These are phyloP conservation scores for Lacerta agilis DNA, from an alignment of 2,797 vertebrate genomes.

Conservation along the genomic window DNA sequence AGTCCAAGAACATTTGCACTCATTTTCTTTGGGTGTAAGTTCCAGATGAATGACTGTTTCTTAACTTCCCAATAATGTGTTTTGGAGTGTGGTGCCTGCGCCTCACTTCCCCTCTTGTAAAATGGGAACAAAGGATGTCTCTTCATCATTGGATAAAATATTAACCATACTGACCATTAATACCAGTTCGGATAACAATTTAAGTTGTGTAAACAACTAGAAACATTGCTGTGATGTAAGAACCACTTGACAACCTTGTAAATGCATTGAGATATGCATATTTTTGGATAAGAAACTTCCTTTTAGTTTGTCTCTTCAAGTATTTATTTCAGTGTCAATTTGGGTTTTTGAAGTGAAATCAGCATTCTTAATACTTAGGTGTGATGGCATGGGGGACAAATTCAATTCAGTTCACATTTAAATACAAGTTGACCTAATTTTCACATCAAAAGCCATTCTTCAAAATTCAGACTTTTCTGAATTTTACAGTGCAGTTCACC, in stretches of 20 bases:
- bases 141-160: background rate
- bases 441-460: too few species aligned
- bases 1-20: background rate
- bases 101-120: background rate
- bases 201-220: background rate
- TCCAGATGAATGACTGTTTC: background rate
- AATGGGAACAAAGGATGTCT: background rate
- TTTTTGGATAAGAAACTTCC: background rate
- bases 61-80: too few species aligned
- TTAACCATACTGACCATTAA: background rate
- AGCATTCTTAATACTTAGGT: background rate
- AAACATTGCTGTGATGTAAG: background rate
- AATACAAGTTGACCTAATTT: too few species aligned
- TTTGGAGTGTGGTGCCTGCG: background rate
- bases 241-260: background rate
- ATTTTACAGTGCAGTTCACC: too few species aligned
- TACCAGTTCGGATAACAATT: background rate
- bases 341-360: background rate
- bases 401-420: too few species aligned
- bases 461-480: too few species aligned
- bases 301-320: background rate
- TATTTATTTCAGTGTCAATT: background rate
- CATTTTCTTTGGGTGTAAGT: background rate
- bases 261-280: background rate
- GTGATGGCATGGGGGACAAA: background rate